Evolutionary conservation across 2,888 invertebrate genomes (phyloP), one percentile per base, ranked within the genome.

Genomic region (Diarsia brunnea): DNA sequence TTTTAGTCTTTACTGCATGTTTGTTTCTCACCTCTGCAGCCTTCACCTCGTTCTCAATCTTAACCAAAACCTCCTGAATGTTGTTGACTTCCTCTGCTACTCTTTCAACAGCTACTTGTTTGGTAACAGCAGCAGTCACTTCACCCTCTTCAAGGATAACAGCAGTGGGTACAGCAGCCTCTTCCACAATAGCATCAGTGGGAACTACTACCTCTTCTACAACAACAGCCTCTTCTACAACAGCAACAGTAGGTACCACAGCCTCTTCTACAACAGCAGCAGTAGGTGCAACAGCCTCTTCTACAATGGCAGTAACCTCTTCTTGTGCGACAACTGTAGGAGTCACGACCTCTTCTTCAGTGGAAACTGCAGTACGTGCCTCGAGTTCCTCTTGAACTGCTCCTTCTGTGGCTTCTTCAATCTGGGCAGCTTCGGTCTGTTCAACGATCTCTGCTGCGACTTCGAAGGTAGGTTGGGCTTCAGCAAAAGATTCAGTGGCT

Each of bases 21-120:
- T 21, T n/a, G 14, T 43, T 21, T 38, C 65, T 82, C 81, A 95
- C 95, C 94, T 95, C 92, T 84, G 90, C 84, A 85, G 90, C 84
- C 77, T 91, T 92, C 55, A 91, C 88, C 79, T 95, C 94, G n/a
- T 92, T 93, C 58, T 95, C 95, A 81, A 95, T 88, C 73, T 88
- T 92, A 21, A 89, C 88, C 3, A 96, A 86, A 53, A 92, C 89
- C 4, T 94, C 94, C 45, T 93, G 94, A 43, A 95, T 93, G 73
- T 94, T 95, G 49, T 92, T 91, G 0, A 92, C 91, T 43, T 87
- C 89, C 10, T 74, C 81, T n/a, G 82, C 74, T 2, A 80, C 82
- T 47, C 43, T 81, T 53, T 83, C 84, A 31, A 73, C 70, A 0
- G 74, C 65, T 0, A 85, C 78, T 60, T 85, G 79, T 70, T 88